Base-by-base conservation (phyloP, 2,113 vertebrate genomes). In the Podarcis cretensis region DNA sequence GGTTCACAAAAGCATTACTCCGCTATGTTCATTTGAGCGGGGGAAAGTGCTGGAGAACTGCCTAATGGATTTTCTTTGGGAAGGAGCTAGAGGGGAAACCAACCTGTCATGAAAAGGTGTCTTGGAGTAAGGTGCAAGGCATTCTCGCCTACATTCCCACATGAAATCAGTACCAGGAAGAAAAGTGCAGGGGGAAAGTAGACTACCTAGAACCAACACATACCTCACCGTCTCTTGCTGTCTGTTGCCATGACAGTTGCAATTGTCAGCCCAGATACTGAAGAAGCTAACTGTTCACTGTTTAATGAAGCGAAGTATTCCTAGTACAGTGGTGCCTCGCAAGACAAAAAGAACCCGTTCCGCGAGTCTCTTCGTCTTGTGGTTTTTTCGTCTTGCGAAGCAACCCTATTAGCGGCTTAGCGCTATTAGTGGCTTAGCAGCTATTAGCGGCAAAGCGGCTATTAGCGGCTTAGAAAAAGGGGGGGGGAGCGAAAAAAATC, bases 191-290 rank as follows among this genome's bases (percentile, higher is more conserved):
- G 48, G 48, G 10, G 88, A 91, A 92, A 90, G 0, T 5, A 86
- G 30, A 90, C 74, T 85, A 87, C 57, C 30, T 68, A 79, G 90
- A 93, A 92, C 35, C 54, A 92, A 88, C 77, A 35, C 30, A 0
- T 92, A 73, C 78, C 82, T 87, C 57, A 90, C 86, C 21, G 63
- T 2, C 63, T 87, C 54, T 74, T 84, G 35, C 43, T 6, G 5
- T 68, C 35, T 86, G 84, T 81, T 89, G 86, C 90, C 87, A 87
- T 87, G 87, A 90, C 79, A 89, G 75, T 25, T 79, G 37, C 86
- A 87, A 59, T 69, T 83, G 81, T 48, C 25, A 8, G 2, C 6
- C 14, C 5, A 0, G 35, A n/a, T 90, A 78, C 25, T 84, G 65
- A 69, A 54, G 9, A 54, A 35, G 27, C 66, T 68, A 78, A 66